Evolutionary conservation across 2,797 vertebrate species (phyloP), one percentile per base, ranked within the genome.

Genomic region (Paramormyrops hopkinsi): DNA sequence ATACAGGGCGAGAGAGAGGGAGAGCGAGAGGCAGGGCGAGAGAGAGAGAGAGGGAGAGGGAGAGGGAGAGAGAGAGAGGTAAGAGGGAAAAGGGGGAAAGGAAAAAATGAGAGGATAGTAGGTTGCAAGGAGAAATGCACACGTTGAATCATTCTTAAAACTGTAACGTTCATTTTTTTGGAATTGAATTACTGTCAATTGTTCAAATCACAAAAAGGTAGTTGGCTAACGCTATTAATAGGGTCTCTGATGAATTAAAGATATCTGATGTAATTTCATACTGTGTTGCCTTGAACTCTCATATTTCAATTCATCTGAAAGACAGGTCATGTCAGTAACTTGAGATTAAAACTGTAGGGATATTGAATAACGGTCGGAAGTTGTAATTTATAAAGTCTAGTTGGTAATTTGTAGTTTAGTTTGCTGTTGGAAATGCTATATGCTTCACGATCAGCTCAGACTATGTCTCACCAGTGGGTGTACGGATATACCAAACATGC

Each of bases 1-100:
- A 89, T 41, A 91, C 53, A 79, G 83, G 59, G 85, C 8, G 89
- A 89, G 89, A 22, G 89, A 85, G 89, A 8, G 90, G 91, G 79
- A 37, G 87, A 62, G 56, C 14, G 25, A 25, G 41, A 90, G 90
- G 90, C 44, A 69, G 62, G 25, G 62, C 29, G 62, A 29, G 25
- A 88, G 89, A 90, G 90, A 69, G 54, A 84, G 88, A 84, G 86
- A 88, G 84, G 1, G 29, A 89, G 22, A 62, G n/a, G 85, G 29
- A 82, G 48, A 87, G 19, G 73, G 59, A 8, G 12, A n/a, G 53
- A 19, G 37, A 51, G 51, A 51, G 62, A 73, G 48, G 76, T 88
- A 89, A 48, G 90, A 91, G 90, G 14, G 85, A 17, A 54, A 56
- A 41, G 51, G 83, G 83, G 50, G n/a, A n/a, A 12, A n/a, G 4